Base-by-base conservation (phyloP, 2,888 invertebrate genomes). In the Cerceris rybyensis region DNA sequence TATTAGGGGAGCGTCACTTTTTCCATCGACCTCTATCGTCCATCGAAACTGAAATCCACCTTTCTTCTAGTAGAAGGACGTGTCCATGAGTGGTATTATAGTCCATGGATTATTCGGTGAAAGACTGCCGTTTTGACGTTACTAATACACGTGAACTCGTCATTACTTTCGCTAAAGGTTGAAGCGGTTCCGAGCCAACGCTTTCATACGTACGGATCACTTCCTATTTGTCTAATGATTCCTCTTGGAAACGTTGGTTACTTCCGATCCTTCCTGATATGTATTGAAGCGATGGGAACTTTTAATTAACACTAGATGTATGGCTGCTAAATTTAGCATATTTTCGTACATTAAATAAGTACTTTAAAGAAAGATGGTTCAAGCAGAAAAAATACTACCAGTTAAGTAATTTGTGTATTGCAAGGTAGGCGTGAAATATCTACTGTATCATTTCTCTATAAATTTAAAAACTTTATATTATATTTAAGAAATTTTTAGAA, bases 11-110 rank as follows among this genome's bases (percentile, higher is more conserved):
- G 61, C 75, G 69, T 87, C 83, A 82, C 87, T 86, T 84, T 84
- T 82, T 87, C 74, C 72, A 65, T 54, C 67, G 88, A 88, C 87
- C 86, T 81, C 85, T 82, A 81, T 85, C 81, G 86, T 80, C 83
- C 79, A 87, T 87, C 86, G 86, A 87, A 87, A 86, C 80, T 75
- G 82, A 83, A 87, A 85, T 78, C 80, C 52, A 58, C 80, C 78
- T 85, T 83, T 73, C 81, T 64, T 78, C 66, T 75, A 70, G 60
- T 64, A 76, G 82, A 77, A 83, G 83, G 80, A 74, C 80, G 84
- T 55, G 71, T 68, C 73, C 70, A 46, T 59, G 60, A 8, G 43
- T 65, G 60, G 52, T 39, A 60, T n/a, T 42, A 17, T 49, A 46
- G 58, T 54, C 60, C 54, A 28, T 65, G 71, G 68, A 78, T 74